Percentiles rank a stretch among this genome's conserved stretches.
phyloP scores from a whole-genome alignment of 2,797 vertebrate genomes.

The Craterocephalus amniculus region DNA sequence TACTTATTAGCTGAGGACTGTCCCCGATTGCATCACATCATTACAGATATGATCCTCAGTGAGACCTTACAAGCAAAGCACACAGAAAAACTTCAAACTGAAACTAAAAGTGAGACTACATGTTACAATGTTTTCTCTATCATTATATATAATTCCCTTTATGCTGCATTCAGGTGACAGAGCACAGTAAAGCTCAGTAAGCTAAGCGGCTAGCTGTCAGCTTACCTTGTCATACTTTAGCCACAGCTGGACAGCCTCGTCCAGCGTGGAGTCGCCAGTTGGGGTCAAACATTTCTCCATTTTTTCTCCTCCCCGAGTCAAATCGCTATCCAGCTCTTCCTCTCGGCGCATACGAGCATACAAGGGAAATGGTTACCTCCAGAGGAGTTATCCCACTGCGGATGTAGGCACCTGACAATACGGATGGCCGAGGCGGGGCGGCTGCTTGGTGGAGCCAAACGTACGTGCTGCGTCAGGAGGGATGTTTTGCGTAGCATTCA shows the following conservation, averaged over 20 bases:
- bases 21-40: not conserved
- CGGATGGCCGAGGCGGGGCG: not conserved
- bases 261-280: constrained; percentile 63
- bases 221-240: constrained; percentile 89
- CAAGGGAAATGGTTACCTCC: too few species aligned
- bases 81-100: not conserved
- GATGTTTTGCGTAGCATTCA: constrained; percentile 41
- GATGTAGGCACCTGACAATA: not conserved
- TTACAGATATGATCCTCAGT: not conserved
- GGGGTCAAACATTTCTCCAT: constrained; percentile 71
- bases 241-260: constrained; percentile 83
- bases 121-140: not conserved
- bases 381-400: too few species aligned
- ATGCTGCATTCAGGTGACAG: not conserved
- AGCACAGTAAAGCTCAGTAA: not conserved
- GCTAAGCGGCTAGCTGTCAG: constrained; percentile 34
- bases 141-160: not conserved
- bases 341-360: not conserved
- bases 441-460: too few species aligned
- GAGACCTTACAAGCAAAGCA: not conserved
- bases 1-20: not conserved
- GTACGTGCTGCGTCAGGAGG: constrained; percentile 43
- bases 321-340: not conserved
- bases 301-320: constrained; percentile 3
- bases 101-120: not conserved